Percentiles rank a stretch among this genome's conserved stretches.
Conservation (phyloP, 2,113 vertebrate species). For the Hypomesus transpacificus region DNA sequence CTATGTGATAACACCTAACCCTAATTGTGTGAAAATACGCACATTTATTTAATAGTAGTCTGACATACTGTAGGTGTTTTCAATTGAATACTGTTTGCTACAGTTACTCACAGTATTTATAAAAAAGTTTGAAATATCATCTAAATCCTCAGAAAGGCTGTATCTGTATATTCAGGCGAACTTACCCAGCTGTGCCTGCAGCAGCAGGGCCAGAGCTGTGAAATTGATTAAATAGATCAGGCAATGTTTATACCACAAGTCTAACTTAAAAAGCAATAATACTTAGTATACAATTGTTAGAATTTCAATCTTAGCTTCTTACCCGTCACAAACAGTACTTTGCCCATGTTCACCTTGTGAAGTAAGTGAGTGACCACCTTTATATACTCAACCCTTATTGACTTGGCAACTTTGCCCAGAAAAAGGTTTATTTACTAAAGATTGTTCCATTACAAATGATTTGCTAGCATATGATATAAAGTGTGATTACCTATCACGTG, state of each 20-base stretch:
- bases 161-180: too few relatives aligned
- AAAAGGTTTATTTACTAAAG: constrained; percentile 45
- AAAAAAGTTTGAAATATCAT: too few relatives aligned
- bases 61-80: background rate
- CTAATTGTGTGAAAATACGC: constrained; percentile 1
- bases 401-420: constrained; percentile 17
- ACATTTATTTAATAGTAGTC: background rate
- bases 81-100: too few relatives aligned
- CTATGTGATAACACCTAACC: too few relatives aligned
- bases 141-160: too few relatives aligned
- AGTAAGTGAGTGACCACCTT: constrained; percentile 36
- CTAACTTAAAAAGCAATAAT: background rate
- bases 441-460: constrained; percentile 37
- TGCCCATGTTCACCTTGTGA: constrained; percentile 52
- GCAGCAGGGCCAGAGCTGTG: constrained; percentile 53
- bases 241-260: background rate
- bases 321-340: constrained; percentile 53
- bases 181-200: constrained; percentile 60
- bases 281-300: background rate
- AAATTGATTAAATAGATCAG: constrained; percentile 1
- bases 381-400: constrained; percentile 29
- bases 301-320: constrained; percentile 19
- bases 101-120: too few relatives aligned
- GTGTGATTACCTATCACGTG: constrained; percentile 44
- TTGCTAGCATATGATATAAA: constrained; percentile 11